A percentile compares a stretch with the other conserved stretches of the same genome.
phyloP scores from a whole-genome alignment of 2,888 invertebrate genomes.

The Lissocephala sabroskyi region DNA sequence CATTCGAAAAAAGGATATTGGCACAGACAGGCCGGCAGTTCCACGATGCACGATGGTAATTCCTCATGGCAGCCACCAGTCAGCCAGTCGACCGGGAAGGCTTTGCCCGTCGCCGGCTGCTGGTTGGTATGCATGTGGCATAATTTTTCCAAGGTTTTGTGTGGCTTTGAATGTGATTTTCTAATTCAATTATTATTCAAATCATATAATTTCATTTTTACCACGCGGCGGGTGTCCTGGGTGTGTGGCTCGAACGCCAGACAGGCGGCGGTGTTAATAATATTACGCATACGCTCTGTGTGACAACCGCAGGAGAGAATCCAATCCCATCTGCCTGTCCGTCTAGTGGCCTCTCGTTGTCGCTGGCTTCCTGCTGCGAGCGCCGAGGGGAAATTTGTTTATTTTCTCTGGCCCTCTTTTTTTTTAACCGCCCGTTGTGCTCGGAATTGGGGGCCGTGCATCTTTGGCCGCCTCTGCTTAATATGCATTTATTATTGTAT shows the following conservation, averaged over 20 bases:
- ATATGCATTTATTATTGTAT: constrained; percentile 28
- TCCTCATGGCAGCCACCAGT: too few relatives aligned
- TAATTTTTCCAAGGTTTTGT: constrained; percentile 2
- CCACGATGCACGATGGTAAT: too few relatives aligned
- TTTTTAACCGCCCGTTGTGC: constrained; percentile 32
- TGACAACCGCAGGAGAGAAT: constrained; percentile 12
- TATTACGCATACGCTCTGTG: constrained; percentile 40
- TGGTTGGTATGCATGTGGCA: neutral
- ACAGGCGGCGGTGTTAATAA: constrained; percentile 30
- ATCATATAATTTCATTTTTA: constrained; percentile 69
- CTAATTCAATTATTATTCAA: constrained; percentile 71
- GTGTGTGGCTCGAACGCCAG: constrained; percentile 3
- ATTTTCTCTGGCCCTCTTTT: constrained; percentile 8
- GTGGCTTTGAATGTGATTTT: constrained; percentile 51
- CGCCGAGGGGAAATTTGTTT: too few relatives aligned
- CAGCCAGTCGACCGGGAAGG: too few relatives aligned
- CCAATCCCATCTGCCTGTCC: too few relatives aligned
- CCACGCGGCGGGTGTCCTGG: constrained; percentile 18
- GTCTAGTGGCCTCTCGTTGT: constrained; percentile 5
- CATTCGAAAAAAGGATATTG: too few relatives aligned
- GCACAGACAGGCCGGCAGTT: too few relatives aligned
- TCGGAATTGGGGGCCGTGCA: constrained; percentile 23
- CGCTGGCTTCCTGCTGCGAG: constrained; percentile 9
- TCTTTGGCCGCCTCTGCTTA: constrained; percentile 32
- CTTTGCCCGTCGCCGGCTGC: too few relatives aligned